Evolutionary conservation across 2,797 vertebrate genomes (phyloP), one percentile per base, ranked within the genome.

Genomic region (Pantherophis alleghaniensis): DNA sequence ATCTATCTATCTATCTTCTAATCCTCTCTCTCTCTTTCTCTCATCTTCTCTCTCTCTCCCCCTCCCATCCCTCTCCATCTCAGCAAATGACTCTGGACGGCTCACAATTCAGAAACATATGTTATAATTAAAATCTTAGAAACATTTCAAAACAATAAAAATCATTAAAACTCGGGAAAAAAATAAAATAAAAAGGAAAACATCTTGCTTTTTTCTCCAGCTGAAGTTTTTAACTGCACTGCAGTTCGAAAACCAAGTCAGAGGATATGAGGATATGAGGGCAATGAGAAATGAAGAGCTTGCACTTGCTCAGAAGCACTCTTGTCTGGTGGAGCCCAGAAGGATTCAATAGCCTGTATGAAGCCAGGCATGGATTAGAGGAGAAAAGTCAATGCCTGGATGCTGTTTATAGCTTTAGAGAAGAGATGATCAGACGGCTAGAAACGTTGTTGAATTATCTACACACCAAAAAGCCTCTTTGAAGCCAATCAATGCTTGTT

Each of bases 361-460:
- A 83, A 91, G 59, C 91, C 6, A 2, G 53, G 63, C 55, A 95
- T 60, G 94, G 94, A 95, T 92, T 95, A 94, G 94, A 95, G 93
- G 88, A 94, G 10, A 83, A 59, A n/a, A 51, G 47, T 91, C 92
- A 92, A 94, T 94, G 94, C 20, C 28, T 92, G 56, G 74, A n/a
- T 79, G 94, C 83, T 92, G 57, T 95, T 95, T 96, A 91, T 59
- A 90, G 24, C 95, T 94, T 95, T 93, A 92, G 66, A 90, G 56
- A 57, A 94, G 95, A 93, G 32, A 20, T 59, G 74, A 56, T 74
- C 47, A 69, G 88, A 22, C 53, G 88, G 79, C 24, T 87, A 51
- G 92, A 93, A 95, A 96, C 94, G 95, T 95, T 90, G 94, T 93
- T 93, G 87, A 91, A 93, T 53, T 89, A 74, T 95, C 61, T 94